Evolutionary conservation across 1,140 invertebrate species (phyloP), one percentile per base, ranked within the genome.

Genomic region (Drosophila mojavensis): DNA sequence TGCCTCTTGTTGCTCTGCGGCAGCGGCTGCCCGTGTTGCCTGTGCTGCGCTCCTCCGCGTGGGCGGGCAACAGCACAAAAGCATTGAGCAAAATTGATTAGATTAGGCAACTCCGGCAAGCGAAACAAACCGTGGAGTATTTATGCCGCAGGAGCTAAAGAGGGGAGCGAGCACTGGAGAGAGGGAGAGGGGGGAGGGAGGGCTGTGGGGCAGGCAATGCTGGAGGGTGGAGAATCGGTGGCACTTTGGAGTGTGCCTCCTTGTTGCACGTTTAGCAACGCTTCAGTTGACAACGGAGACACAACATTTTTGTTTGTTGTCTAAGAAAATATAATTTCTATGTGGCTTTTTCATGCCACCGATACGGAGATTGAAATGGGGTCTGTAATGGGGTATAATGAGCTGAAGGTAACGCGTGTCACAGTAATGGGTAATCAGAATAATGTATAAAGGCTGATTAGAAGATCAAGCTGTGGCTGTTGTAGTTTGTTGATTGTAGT

Each of bases 51-150:
- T 47, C 20, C 26, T 58, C 33, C 55, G 74, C 61, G 65, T 78
- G 72, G 48, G 71, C 67, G 65, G 64, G 61, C 60, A 74, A 36
- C 66, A 68, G 30, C 33, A 47, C 51, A 54, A 43, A 51, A 45
- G 68, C 77, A 72, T 79, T 30, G 78, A 64, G 65, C 56, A 68
- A 89, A 88, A 84, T 88, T 88, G 84, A 88, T 88, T 88, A 84
- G 84, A 88, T 88, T 88, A 89, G 79, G 73, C 79, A 69, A 73
- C 61, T 66, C 53, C 58, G 43, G 43, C 26, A 51, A 60, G 43
- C 50, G 74, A 59, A 75, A 62, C 74, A 70, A 68, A 67, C 60
- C 75, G 36, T 62, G 60, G 64, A 65, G 69, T 78, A 78, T 74
- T 73, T 74, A 64, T 68, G 55, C 59, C 45, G 17, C 30, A 45